A percentile compares a stretch with the other conserved stretches of the same genome.
Conservation (phyloP, 2,113 vertebrate genomes). For the Carassius gibelio region DNA sequence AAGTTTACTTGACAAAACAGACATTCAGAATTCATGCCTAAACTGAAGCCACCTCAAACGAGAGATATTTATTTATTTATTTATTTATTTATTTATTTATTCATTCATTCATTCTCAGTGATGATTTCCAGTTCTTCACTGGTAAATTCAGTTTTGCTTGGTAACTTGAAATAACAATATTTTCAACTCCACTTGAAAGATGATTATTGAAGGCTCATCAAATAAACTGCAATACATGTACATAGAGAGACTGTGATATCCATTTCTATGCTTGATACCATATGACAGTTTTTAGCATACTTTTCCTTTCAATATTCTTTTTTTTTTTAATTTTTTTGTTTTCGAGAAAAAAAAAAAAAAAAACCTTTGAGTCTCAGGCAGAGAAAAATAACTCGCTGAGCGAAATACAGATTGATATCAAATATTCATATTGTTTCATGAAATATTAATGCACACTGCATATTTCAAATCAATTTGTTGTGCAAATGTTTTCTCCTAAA, state of each 20-base stretch:
- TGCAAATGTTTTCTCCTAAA: conserved; percentile 41
- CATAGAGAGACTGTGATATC: background rate
- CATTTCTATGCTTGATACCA: background rate
- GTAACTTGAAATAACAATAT: background rate
- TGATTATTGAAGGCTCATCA: background rate
- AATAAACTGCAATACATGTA: background rate
- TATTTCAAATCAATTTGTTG: conserved; percentile 43
- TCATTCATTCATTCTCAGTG: too few species aligned
- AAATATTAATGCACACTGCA: conserved; percentile 38
- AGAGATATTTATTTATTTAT: background rate
- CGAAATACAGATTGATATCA: conserved; percentile 25
- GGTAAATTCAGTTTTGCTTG: background rate
- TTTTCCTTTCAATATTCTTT: background rate
- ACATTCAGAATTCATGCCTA: conserved; percentile 23
- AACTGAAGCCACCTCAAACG: conserved; percentile 7
- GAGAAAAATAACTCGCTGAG: background rate
- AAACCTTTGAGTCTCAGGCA: background rate
- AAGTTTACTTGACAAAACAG: conserved; percentile 31
- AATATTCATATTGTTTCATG: conserved; percentile 37
- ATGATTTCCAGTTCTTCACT: background rate
- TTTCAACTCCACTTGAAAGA: background rate
- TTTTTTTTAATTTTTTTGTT: too few species aligned
- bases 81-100: background rate
- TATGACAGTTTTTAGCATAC: background rate
- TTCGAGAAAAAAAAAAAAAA: background rate